Percentiles rank a stretch among this genome's conserved stretches.
These are phyloP conservation scores for Centrocercus urophasianus DNA, from an alignment of 2,113 vertebrate genomes.

Conservation along the genomic window DNA sequence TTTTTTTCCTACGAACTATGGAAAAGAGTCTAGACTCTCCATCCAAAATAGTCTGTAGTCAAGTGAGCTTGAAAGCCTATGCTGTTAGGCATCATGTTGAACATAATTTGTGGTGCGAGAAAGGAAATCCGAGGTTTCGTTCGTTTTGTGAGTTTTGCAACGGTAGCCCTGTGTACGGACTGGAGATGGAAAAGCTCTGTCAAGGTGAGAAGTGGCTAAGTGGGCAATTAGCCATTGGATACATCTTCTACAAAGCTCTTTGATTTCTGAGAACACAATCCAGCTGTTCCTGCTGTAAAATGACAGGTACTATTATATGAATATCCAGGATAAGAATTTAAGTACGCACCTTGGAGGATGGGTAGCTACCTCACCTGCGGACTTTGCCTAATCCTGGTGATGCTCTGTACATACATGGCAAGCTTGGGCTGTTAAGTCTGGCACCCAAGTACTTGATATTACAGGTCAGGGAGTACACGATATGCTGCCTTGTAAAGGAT, in stretches of 20 bases:
- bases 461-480: accelerated
- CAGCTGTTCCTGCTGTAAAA: neutral
- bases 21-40: neutral
- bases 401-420: neutral
- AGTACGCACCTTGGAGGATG: neutral
- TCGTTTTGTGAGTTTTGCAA: neutral
- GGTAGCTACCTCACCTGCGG: neutral
- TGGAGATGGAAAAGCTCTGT: neutral
- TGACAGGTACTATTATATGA: neutral
- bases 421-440: neutral
- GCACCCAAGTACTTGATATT: neutral
- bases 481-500: neutral
- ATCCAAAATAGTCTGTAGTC: neutral
- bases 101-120: neutral
- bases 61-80: neutral
- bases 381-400: neutral
- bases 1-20: neutral
- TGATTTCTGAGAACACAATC: neutral
- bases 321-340: neutral
- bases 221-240: neutral
- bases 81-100: neutral
- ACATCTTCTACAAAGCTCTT: neutral
- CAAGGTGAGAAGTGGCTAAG: accelerated
- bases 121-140: neutral
- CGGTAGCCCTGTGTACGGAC: neutral